These are phyloP conservation scores for Arvicola amphibius DNA, from an alignment of 2,797 vertebrate species.

Conservation along the genomic window DNA sequence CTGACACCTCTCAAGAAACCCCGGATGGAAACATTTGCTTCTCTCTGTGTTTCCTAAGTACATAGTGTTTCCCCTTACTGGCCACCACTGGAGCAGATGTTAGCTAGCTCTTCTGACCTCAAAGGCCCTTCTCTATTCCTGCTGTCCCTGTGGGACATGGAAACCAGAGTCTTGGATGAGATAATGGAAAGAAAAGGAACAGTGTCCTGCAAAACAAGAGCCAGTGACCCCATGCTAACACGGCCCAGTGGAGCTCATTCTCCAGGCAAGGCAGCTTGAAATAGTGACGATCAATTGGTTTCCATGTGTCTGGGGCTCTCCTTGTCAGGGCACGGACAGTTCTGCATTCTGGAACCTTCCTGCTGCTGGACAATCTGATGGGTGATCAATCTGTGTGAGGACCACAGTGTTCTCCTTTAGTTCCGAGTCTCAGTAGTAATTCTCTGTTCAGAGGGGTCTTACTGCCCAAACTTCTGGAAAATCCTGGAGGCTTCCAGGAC, in stretches of 20 bases:
- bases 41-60: not conserved
- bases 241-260: too few species aligned
- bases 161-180: not conserved
- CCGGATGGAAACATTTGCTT: not conserved
- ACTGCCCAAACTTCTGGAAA: not conserved
- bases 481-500: not conserved
- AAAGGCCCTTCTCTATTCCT: not conserved
- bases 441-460: not conserved
- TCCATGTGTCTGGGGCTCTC: not conserved
- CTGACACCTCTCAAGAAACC: not conserved
- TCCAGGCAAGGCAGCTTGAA: not conserved
- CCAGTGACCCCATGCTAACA: rapidly evolving
- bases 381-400: rapidly evolving
- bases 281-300: rapidly evolving
- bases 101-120: not conserved
- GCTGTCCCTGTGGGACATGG: not conserved
- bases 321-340: not conserved
- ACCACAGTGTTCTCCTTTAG: not conserved
- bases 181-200: not conserved
- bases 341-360: not conserved
- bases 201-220: not conserved
- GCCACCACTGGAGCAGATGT: not conserved
- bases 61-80: not conserved
- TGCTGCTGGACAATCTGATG: not conserved
- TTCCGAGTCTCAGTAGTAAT: not conserved